Base-by-base conservation (phyloP, 2,888 invertebrate genomes). In the Sinohyriopsis cumingii region DNA sequence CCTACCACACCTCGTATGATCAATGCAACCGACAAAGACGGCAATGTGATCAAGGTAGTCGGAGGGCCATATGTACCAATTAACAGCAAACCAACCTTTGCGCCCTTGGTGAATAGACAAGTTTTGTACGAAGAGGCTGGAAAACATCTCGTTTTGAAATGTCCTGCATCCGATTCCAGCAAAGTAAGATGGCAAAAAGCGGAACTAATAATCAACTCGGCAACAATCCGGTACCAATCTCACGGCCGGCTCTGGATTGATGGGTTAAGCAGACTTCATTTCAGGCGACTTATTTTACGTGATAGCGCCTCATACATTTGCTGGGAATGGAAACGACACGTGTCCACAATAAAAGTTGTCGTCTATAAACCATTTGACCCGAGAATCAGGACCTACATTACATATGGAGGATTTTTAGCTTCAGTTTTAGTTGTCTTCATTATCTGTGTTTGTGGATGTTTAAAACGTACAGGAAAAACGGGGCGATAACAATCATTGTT, bases 241-340 rank as follows among this genome's bases (percentile, higher is more conserved):
- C 87, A 89, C 0, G 93, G 92, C 2, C 89, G 94, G 74, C 91
- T 94, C 71, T 91, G 89, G 68, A 89, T 94, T 59, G 92, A 93
- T 83, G 85, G 92, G 0, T 90, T 91, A 22, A 93, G 93, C 81
- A 91, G 92, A 63, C 89, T 95, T 57, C 90, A 93, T 25, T 92
- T 94, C 59, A 89, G 91, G 54, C 86, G 90, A 60, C 90, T 93
- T 1, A 89, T 90, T 78, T 88, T 91, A 33, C 82, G 88, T 0
- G 94, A 94, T 85, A 90, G 91, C 9, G 83, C 82, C 19, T 73
- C 81, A 15, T 87, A 85, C 73, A 83, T 78, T 86, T 94, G 94
- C 86, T 94, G 94, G 94, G 93, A 93, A 84, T 88, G 91, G 59
- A 90, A 91, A 55, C 90, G 91, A 69, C 88, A 93, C 53, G 92